A percentile compares a stretch with the other conserved stretches of the same genome.
Conservation (phyloP, 2,888 invertebrate genomes). For the Brachypalpus laphriformis region DNA sequence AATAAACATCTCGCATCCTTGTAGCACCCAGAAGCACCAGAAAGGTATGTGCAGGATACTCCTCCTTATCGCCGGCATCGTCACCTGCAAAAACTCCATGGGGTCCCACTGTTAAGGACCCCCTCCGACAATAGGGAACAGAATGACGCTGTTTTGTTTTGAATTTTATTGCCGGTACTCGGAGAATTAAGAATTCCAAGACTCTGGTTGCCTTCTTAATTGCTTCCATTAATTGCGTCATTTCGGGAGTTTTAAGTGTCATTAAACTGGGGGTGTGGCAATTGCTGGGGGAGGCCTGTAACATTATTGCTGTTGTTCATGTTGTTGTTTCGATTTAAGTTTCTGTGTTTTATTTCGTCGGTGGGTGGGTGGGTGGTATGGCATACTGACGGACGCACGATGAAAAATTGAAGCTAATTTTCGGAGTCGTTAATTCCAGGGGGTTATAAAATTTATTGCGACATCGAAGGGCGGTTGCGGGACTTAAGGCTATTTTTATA, state of each 20-base stretch:
- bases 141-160: conserved; percentile 52
- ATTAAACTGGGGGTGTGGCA: conserved; percentile 11
- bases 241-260: conserved; percentile 56
- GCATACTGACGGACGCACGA: neutral
- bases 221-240: conserved; percentile 66
- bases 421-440: conserved; percentile 50
- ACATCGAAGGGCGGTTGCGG: conserved; percentile 19
- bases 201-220: conserved; percentile 59
- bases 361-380: neutral
- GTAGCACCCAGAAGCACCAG: conserved; percentile 1
- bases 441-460: conserved; percentile 29
- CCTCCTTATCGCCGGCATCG: conserved; percentile 10
- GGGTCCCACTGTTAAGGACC: neutral
- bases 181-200: conserved; percentile 52
- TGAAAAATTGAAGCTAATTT: conserved; percentile 44
- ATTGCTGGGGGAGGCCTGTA: neutral
- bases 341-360: conserved; percentile 29
- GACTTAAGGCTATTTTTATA: neutral
- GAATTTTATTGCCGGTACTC: conserved; percentile 55
- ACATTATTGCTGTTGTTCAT: conserved; percentile 39
- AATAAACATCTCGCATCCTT: conserved; percentile 62
- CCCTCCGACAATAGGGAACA: conserved; percentile 21
- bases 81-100: conserved; percentile 50
- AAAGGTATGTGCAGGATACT: neutral
- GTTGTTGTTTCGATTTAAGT: conserved; percentile 43